Evolutionary conservation across 2,888 invertebrate genomes (phyloP).

Genomic region (Lepidocyrtoides sp.): DNA sequence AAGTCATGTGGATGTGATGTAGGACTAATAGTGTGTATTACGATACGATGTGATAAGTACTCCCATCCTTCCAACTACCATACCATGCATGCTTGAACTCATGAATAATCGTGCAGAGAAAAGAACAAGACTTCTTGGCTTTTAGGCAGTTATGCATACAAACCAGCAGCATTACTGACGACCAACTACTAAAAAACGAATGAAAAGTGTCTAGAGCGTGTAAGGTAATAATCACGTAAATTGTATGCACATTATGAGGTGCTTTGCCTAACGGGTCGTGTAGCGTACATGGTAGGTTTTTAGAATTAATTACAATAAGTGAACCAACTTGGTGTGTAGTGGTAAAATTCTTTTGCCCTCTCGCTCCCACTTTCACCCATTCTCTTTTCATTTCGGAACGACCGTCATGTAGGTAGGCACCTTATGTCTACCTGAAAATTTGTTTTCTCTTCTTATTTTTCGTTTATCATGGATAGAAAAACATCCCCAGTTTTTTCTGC

Average conservation of each 20-base stretch:
- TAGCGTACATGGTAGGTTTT: constrained; percentile 15
- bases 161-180: not conserved
- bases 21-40: constrained; percentile 1
- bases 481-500: not conserved
- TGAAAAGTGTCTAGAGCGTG: constrained; percentile 20
- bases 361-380: not conserved
- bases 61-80: constrained; percentile 4
- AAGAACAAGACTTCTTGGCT: constrained; percentile 12
- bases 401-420: no score
- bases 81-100: constrained; percentile 62
- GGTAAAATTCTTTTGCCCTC: not conserved
- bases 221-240: constrained; percentile 65
- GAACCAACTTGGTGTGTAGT: constrained; percentile 5
- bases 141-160: not conserved
- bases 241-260: constrained; percentile 58
- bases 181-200: not conserved
- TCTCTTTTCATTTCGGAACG: not conserved
- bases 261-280: constrained; percentile 42
- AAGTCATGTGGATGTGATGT: constrained; percentile 24
- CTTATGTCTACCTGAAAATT: not conserved
- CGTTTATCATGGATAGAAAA: not conserved
- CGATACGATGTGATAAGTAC: constrained; percentile 66
- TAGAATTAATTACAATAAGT: constrained; percentile 74
- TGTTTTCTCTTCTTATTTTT: not conserved
- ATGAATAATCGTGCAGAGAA: constrained; percentile 63